Base-by-base conservation (phyloP, 2,113 vertebrate genomes). In the Nestor notabilis region DNA sequence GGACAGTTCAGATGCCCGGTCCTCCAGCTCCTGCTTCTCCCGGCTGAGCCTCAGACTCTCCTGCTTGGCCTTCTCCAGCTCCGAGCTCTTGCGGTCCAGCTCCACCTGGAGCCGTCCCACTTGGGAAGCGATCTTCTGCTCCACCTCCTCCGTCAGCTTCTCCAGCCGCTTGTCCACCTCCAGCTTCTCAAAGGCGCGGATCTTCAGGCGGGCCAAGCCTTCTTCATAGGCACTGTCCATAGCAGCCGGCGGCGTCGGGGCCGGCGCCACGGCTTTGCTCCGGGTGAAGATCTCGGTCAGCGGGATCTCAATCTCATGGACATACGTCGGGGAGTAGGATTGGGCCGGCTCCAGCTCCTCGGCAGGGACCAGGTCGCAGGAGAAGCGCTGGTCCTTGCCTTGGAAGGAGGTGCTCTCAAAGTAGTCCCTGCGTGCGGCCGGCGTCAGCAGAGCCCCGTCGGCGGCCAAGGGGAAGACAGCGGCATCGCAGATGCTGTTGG, bases 11-110 rank as follows among this genome's bases (percentile, higher is more conserved):
- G 99, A 98, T 0, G 99, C 99, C 16, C 99, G 98, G 97, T 99
- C 98, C 97, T 99, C 99, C 97, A 99, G 98, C 93, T 99, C 99
- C 95, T 99, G 99, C 89, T 99, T 99, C 98, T 99, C 99, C 31
- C 99, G 97, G 84, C 99, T 98, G 68, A 99, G 98, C 44, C 98
- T 80, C 35, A 99, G 98, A 43, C 99, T 99, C 97, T 99, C 99
- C 93, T 98, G 98, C 94, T 99, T 99, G 87, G 99, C 99, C 5
- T 99, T 99, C 97, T 99, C 99, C 97, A 99, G 96, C 98, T 99
- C 99, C 0, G 99, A 98, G 60, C 99, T 99, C 98, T 99, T 99
- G 96, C 99, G 98, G 96, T 99, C 99, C 97, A 99, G 98, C 97
- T 99, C 99, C 1, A 99, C 98, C 97, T 99, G 99, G 33, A 99